phyloP scores from a whole-genome alignment of 53 echinoderm and acorn worm species.

The Antedon mediterranea region DNA sequence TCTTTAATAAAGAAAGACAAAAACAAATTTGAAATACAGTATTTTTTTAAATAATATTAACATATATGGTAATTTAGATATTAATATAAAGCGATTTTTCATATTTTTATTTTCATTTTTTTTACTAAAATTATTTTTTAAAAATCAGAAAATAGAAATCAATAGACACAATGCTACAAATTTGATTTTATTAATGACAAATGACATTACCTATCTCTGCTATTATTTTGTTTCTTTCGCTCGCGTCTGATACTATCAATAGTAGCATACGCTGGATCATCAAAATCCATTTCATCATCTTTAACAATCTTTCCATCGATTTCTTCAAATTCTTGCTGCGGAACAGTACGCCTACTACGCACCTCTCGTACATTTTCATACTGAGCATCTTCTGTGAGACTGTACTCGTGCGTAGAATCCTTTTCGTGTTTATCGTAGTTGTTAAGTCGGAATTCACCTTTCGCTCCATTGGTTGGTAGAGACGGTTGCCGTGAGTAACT shows the following conservation, averaged over 20 bases:
- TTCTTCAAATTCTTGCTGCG: neutral
- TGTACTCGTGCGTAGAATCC: neutral
- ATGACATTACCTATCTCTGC: constrained; percentile 9
- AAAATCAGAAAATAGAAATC: too few species aligned
- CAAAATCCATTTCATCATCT: constrained; percentile 23
- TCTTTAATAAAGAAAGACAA: neutral
- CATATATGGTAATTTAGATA: too few species aligned
- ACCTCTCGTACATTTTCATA: constrained; percentile 15
- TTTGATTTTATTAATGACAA: neutral
- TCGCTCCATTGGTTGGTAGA: neutral
- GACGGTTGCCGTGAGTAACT: neutral
- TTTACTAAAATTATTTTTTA: too few species aligned
- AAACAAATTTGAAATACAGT: neutral
- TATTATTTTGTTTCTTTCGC: neutral
- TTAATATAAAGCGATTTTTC: too few species aligned
- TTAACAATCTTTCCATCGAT: constrained; percentile 17
- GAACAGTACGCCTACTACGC: neutral
- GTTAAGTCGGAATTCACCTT: neutral
- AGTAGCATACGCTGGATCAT: constrained; percentile 47
- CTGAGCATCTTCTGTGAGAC: neutral
- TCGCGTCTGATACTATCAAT: constrained; percentile 45
- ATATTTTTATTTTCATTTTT: too few species aligned
- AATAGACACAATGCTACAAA: too few species aligned
- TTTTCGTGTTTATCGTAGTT: neutral
- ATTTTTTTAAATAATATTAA: neutral